Base-by-base conservation (phyloP, 2,797 vertebrate species). In the Myripristis jacobus region DNA sequence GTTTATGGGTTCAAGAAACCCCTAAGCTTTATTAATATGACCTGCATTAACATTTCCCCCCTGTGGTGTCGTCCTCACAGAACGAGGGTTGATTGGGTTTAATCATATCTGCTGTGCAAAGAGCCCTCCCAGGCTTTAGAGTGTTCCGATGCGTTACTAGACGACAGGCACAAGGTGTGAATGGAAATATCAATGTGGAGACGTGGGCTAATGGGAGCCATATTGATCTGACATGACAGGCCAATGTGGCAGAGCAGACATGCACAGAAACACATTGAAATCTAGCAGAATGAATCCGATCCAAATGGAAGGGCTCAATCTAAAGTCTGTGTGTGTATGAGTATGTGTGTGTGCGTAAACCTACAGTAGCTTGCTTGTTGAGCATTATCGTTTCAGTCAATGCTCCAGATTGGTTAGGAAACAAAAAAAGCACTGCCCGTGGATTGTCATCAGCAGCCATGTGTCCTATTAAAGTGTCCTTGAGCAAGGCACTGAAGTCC, bases 31-130 rank as follows among this genome's bases (percentile, higher is more conserved):
- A 44, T 51, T 81, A 73, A 71, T 58, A 41, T 62, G 74, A 80
- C 73, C 82, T 60, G 62, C 61, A 85, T 84, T 79, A 83, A 81
- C 73, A 76, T 65, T 34, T 57, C 43, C 66, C 43, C 67, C 60
- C n/a, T n/a, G 24, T 44, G 12, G 61, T 63, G 57, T 67, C 22
- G 0, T 56, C 66, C 38, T 68, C 52, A 51, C 62, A 59, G 66
- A 53, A 52, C 2, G 21, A 59, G 15, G 54, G 46, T 54, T 65
- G 70, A 74, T 74, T 62, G 74, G 67, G 56, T 82, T 75, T 75
- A 75, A 80, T 82, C 77, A n/a, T n/a, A 62, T 66, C 66, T 25
- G 46, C 70, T 67, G 62, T 41, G 41, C 58, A 53, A 62, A 18
- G 44, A 60, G 58, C 1, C 36, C 58, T 77, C 46, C 9, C 21